Evolutionary conservation across 2,888 invertebrate genomes (phyloP), one percentile per base, ranked within the genome.

Genomic region (Thyatira batis): DNA sequence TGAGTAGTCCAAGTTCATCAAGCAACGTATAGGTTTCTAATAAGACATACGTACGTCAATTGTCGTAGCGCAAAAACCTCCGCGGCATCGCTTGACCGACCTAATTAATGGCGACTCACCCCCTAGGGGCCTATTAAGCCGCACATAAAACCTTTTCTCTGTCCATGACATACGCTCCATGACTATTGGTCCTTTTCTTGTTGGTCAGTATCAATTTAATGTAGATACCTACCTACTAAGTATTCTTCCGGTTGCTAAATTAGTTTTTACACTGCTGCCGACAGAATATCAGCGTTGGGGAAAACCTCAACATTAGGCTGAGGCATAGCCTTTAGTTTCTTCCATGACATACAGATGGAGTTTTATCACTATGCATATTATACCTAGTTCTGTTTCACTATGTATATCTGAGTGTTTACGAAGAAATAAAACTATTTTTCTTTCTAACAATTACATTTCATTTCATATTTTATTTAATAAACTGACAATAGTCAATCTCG

Each of bases 61-160:
- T 76, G 80, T 75, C 77, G 63, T 78, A 8, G 1, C 78, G 60
- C 86, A 86, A 88, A 86, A 87, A 85, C 86, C 82, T 67, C 77
- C 65, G 73, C 70, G 76, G 73, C 76, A 77, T 76, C 68, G 71
- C 67, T 73, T 74, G 77, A 71, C 71, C 77, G 79, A 81, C 79
- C 84, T 87, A 89, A 89, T 89, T 87, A 89, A 88, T 88, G 84
- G 73, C 69, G 67, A 69, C 64, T 71, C 69, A 76, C 73, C 81
- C 73, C 68, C 78, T 71, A 55, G 76, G 77, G 83, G 77, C 77
- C 81, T 80, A 89, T 89, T 86, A 86, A 85, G 81, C 82, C 84
- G 67, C 78, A 79, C 82, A 85, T 87, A 85, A 87, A 89, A 89
- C 87, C 87, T 87, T 84, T 83, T 78, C 71, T 69, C 77, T 81